Conservation (phyloP, 2,888 invertebrate species). For the Dromius quadrimaculatus region DNA sequence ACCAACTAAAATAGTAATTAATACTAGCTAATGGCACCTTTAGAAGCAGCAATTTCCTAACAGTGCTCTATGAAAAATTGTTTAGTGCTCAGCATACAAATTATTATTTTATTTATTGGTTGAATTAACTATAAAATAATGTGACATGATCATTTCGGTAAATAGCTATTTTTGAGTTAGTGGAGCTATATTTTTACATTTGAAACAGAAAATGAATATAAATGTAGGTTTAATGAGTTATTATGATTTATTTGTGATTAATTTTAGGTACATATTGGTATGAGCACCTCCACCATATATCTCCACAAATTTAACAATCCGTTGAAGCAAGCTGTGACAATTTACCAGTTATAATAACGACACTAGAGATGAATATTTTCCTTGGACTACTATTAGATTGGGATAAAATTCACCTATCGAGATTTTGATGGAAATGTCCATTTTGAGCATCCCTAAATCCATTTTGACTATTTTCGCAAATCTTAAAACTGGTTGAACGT, state of each 20-base stretch:
- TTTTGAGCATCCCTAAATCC: too few species aligned
- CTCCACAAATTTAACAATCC: too few species aligned
- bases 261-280: constrained; percentile 19
- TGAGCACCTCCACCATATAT: too few species aligned
- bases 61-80: constrained; percentile 19
- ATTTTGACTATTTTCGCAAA: too few species aligned
- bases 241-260: constrained; percentile 21
- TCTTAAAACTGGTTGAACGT: too few species aligned
- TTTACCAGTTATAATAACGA: too few species aligned
- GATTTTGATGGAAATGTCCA: too few species aligned
- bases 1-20: constrained; percentile 49
- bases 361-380: too few species aligned
- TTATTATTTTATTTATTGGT: constrained; percentile 35
- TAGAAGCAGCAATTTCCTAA: background rate
- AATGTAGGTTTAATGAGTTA: background rate
- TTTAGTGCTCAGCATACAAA: constrained; percentile 41
- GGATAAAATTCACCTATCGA: too few species aligned
- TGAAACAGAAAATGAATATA: background rate
- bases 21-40: constrained; percentile 46
- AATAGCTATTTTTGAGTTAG: background rate
- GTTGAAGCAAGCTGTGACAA: too few species aligned
- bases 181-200: background rate
- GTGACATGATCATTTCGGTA: constrained; percentile 45
- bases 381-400: too few species aligned
- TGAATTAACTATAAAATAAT: constrained; percentile 48